Base-by-base conservation (phyloP, 2,797 vertebrate genomes). In the Eulemur coronatus region DNA sequence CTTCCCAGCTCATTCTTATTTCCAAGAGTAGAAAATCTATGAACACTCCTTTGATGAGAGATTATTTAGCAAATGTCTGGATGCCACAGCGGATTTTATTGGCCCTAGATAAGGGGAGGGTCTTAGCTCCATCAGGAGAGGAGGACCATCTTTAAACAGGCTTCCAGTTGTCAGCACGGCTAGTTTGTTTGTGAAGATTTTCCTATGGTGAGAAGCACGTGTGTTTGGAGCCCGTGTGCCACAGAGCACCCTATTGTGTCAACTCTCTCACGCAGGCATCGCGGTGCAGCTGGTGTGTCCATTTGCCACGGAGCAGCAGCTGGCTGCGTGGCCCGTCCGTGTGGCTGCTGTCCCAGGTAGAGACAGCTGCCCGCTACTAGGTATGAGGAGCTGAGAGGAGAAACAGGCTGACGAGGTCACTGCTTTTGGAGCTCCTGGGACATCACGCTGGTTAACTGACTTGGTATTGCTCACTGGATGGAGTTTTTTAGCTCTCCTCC, bases 261-360 rank as follows among this genome's bases (percentile, higher is more conserved):
- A 90, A 50, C 57, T 88, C 90, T 91, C 65, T 95, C 94, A 92
- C 94, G 93, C 92, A 78, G 98, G 98, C 96, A 95, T 98, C 95
- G 96, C 91, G 95, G 98, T 97, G 96, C 99, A 99, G 99, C 99
- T 99, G 99, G 98, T 96, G 76, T 96, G 98, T 97, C 98, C 99
- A 99, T 99, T 99, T 99, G 99, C 98, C 98, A 33, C 1, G 75
- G 97, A 95, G 86, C 84, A 98, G 98, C 99, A 99, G 99, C 99
- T 99, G 99, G 97, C 94, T 94, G 84, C 92, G 30, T 97, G 96
- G 88, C 76, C 63, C n/a, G 97, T 99, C 98, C 98, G 97, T 98
- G 97, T 90, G 91, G 84, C 98, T 98, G 98, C 99, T 99, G 98
- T 99, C 99, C 98, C 98, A 99, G 99, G 98, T 98, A 98, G 97